Base-by-base conservation (phyloP, 2,797 vertebrate genomes). In the Anabacerthia variegaticeps region DNA sequence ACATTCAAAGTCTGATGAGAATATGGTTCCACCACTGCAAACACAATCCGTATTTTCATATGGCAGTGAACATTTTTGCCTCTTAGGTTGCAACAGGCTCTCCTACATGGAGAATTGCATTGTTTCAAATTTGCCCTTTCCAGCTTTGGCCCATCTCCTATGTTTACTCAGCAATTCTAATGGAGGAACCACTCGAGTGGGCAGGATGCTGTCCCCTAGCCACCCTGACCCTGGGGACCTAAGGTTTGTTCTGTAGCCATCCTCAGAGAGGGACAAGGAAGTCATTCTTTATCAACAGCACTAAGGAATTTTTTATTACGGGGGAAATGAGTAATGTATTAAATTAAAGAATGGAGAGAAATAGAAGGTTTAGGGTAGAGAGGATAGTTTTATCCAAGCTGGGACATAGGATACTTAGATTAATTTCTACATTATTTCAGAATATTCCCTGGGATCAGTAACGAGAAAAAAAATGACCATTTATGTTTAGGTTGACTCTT, bases 281-380 rank as follows among this genome's bases (percentile, higher is more conserved):
- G 20, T 46, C 19, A 14, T 52, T 74, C 58, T 58, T 87, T 55
- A n/a, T n/a, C 73, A 92, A 28, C 76, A 95, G 75, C 14, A 4
- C 27, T 37, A 86, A 48, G 46, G 77, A 73, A 67, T 94, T 69
- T 8, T 93, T 92, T 95, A 87, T 84, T 93, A 59, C 74, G 62
- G 26, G 89, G 84, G 74, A 97, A 97, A 77, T 74, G 23, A 94
- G 69, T 80, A 73, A 73, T 84, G 96, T 91, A 89, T 82, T 94
- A 84, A 81, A 78, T 91, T 79, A 66, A 88, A 82, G 69, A 71
- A 41, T 75, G 46, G n/a, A 83, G 62, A 91, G 51, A 89, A 92
- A 72, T 39, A 92, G 21, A 34, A 26, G 6, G 6, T 78, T 88
- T 88, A 80, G 41, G 58, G 44, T 77, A 68, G 51, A 86, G 27